Evolutionary conservation across 2,113 vertebrate species (phyloP).

Genomic region (Herpetotheres cachinnans): DNA sequence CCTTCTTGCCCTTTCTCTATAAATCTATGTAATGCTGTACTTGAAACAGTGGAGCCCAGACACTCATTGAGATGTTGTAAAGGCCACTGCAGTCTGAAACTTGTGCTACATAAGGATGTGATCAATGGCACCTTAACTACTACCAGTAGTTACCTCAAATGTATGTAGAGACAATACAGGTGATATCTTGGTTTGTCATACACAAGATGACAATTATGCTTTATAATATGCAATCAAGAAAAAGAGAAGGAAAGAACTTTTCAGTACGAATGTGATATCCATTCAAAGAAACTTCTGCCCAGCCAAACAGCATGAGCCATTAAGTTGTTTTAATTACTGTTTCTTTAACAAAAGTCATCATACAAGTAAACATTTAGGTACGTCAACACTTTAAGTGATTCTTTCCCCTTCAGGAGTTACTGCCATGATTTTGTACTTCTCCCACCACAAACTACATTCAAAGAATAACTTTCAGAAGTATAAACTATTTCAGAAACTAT

Average conservation of each 20-base stretch:
- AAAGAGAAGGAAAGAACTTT: background rate
- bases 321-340: background rate
- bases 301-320: background rate
- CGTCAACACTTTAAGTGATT: background rate
- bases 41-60: background rate
- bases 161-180: background rate
- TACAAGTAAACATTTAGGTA: background rate
- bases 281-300: background rate
- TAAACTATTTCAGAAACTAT: background rate
- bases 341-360: background rate
- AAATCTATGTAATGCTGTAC: background rate
- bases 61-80: background rate
- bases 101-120: background rate
- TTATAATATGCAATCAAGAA: background rate
- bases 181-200: background rate
- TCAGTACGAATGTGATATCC: background rate
- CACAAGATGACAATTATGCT: fast-evolving
- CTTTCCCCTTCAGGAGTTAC: background rate
- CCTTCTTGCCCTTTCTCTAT: background rate
- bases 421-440: background rate
- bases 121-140: background rate
- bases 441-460: background rate
- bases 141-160: background rate
- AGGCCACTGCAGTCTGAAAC: background rate
- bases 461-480: background rate